phyloP scores from a whole-genome alignment of 2,797 vertebrate species.

The Sebastes hubbsi region DNA sequence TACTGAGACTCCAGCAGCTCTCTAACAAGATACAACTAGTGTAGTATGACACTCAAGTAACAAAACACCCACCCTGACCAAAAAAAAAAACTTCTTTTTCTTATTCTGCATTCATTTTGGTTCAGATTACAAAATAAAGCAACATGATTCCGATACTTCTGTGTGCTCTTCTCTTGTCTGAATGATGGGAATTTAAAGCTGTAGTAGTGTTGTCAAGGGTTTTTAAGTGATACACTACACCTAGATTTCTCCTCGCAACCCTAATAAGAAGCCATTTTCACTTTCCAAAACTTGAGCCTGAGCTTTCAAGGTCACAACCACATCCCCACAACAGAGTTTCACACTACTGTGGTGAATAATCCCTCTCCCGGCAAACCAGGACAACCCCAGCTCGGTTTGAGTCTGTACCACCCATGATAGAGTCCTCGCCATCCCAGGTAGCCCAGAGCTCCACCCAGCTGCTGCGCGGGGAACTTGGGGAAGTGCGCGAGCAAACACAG shows the following conservation, averaged over 20 bases:
- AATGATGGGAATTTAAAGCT: neutral
- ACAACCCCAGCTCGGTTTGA: constrained; percentile 71
- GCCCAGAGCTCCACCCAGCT: constrained; percentile 85
- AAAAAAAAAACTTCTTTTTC: neutral
- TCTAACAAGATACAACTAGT: constrained; percentile 41
- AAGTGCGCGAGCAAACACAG: constrained; percentile 85
- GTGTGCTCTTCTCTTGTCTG: neutral
- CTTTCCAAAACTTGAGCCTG: neutral
- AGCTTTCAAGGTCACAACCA: neutral
- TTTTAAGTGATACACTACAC: neutral
- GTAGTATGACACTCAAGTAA: constrained; percentile 58
- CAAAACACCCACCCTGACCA: constrained; percentile 15
- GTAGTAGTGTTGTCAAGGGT: neutral
- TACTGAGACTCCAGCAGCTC: constrained; percentile 80
- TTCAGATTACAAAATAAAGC: constrained; percentile 78
- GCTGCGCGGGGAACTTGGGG: constrained; percentile 85
- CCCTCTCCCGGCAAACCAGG: constrained; percentile 81
- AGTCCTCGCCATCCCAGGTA: constrained; percentile 84
- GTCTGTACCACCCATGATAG: constrained; percentile 85
- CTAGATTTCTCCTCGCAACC: neutral
- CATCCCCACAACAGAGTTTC: neutral
- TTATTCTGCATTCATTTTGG: constrained; percentile 29
- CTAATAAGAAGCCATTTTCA: neutral
- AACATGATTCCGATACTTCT: constrained; percentile 12
- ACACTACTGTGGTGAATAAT: constrained; percentile 50